Evolutionary conservation across 2,113 vertebrate genomes (phyloP).

Genomic region (Austrofundulus limnaeus): DNA sequence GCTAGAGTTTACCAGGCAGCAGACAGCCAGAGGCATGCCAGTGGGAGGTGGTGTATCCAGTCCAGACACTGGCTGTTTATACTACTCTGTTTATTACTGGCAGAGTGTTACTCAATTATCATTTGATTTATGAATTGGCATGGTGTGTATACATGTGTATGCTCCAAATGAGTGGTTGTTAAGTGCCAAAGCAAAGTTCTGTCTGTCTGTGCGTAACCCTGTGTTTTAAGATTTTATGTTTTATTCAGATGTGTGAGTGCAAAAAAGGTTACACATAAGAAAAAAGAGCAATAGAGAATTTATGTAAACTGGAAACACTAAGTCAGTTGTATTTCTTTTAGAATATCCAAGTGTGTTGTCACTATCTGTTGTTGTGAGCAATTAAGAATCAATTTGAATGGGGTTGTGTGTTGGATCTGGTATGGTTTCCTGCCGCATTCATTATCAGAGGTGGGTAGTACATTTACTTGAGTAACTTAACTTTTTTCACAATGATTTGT

Average conservation of each 20-base stretch:
- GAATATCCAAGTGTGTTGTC: slow-evolving; percentile 38
- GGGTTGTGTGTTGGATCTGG: slow-evolving; percentile 39
- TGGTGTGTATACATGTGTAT: slow-evolving; percentile 50
- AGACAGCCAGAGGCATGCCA: slow-evolving; percentile 62
- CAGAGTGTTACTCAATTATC: slow-evolving; percentile 73
- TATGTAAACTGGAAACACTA: slow-evolving; percentile 7
- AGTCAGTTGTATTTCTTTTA: background rate
- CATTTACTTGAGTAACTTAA: too few species aligned
- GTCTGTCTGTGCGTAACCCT: slow-evolving; percentile 23
- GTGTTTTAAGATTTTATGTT: slow-evolving; percentile 15
- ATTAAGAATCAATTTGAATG: slow-evolving; percentile 41
- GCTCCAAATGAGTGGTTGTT: slow-evolving; percentile 58
- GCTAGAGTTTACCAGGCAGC: slow-evolving; percentile 55
- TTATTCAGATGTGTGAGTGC: background rate
- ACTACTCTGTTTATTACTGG: slow-evolving; percentile 75
- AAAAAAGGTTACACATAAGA: background rate
- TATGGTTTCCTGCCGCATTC: slow-evolving; percentile 61
- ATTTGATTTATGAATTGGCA: slow-evolving; percentile 79
- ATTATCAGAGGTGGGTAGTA: too few species aligned
- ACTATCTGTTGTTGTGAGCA: slow-evolving; percentile 30
- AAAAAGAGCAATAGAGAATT: background rate
- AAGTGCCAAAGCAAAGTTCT: slow-evolving; percentile 53
- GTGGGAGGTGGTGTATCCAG: slow-evolving; percentile 64
- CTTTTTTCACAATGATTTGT: too few species aligned
- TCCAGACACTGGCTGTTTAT: slow-evolving; percentile 73